Conservation (phyloP, 2,888 invertebrate species). For the Trichogramma evanescens region DNA sequence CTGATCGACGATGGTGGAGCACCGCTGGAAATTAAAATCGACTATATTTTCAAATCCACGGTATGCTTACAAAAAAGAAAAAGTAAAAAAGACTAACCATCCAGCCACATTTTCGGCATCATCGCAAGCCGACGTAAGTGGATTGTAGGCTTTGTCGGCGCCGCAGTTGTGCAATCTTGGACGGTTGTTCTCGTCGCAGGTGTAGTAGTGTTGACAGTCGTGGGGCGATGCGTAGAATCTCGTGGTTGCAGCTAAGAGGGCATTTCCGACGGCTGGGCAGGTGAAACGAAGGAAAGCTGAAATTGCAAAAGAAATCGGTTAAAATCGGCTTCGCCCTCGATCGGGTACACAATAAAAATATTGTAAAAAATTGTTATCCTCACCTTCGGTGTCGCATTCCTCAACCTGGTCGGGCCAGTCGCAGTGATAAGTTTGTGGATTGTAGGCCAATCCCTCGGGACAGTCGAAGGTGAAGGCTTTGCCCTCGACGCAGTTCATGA, state of each 20-base stretch:
- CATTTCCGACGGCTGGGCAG: slow-evolving; percentile 59
- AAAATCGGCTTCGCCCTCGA: slow-evolving; percentile 74
- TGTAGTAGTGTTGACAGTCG: slow-evolving; percentile 72
- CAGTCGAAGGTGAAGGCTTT: slow-evolving; percentile 66
- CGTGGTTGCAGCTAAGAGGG: slow-evolving; percentile 48
- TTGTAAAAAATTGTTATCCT: background rate
- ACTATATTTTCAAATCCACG: too few species aligned
- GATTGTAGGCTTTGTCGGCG: slow-evolving; percentile 71
- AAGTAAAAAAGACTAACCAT: slow-evolving; percentile 49
- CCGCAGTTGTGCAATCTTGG: slow-evolving; percentile 74
- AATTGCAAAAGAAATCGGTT: slow-evolving; percentile 32
- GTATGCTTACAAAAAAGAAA: background rate
- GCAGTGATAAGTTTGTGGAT: slow-evolving; percentile 65
- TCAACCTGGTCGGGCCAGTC: slow-evolving; percentile 83
- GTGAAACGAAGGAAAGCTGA: slow-evolving; percentile 70
- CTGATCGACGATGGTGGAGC: too few species aligned
- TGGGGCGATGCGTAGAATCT: slow-evolving; percentile 53
- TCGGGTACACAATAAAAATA: background rate
- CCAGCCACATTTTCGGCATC: slow-evolving; percentile 70
- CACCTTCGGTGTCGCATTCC: slow-evolving; percentile 76
- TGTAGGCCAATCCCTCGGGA: slow-evolving; percentile 78
- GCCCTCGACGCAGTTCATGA: slow-evolving; percentile 78
- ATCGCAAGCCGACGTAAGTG: slow-evolving; percentile 64
- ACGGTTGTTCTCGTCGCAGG: slow-evolving; percentile 63
- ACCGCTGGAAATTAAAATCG: too few species aligned